A percentile compares a stretch with the other conserved stretches of the same genome.
Conservation (phyloP, 2,888 invertebrate species). For the Taenaris catops region DNA sequence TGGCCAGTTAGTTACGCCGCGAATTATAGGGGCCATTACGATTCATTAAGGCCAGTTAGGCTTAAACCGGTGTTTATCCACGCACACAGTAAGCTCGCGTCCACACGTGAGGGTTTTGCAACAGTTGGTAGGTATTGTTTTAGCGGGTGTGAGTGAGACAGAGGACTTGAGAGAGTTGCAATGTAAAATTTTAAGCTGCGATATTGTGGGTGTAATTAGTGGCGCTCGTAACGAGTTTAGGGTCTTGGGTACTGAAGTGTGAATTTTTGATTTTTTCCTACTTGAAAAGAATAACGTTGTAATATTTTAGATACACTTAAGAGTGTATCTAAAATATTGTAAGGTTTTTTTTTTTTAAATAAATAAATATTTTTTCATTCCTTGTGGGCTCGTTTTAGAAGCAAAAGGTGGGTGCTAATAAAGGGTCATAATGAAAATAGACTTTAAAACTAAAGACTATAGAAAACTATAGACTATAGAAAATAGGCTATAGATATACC, state of each 20-base stretch:
- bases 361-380: no score
- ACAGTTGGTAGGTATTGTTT: constrained; percentile 62
- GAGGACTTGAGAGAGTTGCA: constrained; percentile 39
- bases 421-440: no score
- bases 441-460: no score
- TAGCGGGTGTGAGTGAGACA: constrained; percentile 46
- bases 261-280: no score
- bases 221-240: constrained; percentile 61
- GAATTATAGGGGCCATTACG: constrained; percentile 81
- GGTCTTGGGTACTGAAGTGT: constrained; percentile 53
- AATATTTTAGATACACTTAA: no score
- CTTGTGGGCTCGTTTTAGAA: no score
- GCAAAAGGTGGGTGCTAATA: no score
- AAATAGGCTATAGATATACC: no score
- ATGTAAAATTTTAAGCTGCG: constrained; percentile 64
- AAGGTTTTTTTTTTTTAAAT: no score
- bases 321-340: no score
- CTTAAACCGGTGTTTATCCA: constrained; percentile 80
- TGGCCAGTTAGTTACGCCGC: constrained; percentile 80
- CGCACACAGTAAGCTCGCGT: constrained; percentile 48
- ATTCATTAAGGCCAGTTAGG: constrained; percentile 82
- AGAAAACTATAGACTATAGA: no score
- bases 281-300: no score
- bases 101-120: constrained; percentile 43
- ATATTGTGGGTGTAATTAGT: constrained; percentile 68